Conservation (phyloP, 2,888 invertebrate genomes). For the Hypselothyrea guttata region DNA sequence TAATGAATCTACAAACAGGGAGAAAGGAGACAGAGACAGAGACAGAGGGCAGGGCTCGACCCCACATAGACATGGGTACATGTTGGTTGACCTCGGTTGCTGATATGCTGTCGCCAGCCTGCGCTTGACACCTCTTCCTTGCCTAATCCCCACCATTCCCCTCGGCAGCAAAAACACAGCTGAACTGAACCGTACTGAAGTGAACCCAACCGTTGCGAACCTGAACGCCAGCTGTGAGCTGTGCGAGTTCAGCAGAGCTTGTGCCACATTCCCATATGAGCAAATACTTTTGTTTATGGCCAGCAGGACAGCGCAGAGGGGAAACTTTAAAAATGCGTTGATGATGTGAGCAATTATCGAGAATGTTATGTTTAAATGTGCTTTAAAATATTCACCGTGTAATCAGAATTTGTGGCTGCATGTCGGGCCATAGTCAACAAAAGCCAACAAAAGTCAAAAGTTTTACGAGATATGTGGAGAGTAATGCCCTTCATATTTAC, state of each 20-base stretch:
- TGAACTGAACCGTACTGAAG: constrained; percentile 20
- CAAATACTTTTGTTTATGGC: constrained; percentile 37
- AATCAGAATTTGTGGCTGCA: too few relatives aligned
- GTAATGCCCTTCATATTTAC: too few relatives aligned
- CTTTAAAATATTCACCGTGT: too few relatives aligned
- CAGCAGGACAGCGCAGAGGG: constrained; percentile 3
- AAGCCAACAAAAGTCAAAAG: constrained; percentile 56
- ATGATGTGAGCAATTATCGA: background rate
- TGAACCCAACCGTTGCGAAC: constrained; percentile 18
- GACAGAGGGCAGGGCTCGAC: constrained; percentile 7
- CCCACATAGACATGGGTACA: constrained; percentile 37
- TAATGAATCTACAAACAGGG: constrained; percentile 70
- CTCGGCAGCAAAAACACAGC: constrained; percentile 16
- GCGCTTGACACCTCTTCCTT: constrained; percentile 33
- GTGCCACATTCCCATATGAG: constrained; percentile 13
- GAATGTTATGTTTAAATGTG: background rate
- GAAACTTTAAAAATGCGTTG: background rate
- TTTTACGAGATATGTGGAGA: constrained; percentile 29
- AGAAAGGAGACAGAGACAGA: too few relatives aligned
- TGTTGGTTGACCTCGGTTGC: constrained; percentile 55
- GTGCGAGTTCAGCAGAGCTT: constrained; percentile 12
- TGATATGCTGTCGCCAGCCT: constrained; percentile 47
- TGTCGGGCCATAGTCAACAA: constrained; percentile 46
- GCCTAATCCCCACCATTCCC: constrained; percentile 20
- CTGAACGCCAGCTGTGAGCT: constrained; percentile 36